Evolutionary conservation across 2,888 invertebrate species (phyloP), one percentile per base, ranked within the genome.

Genomic region (Ichneumoninae sp.): DNA sequence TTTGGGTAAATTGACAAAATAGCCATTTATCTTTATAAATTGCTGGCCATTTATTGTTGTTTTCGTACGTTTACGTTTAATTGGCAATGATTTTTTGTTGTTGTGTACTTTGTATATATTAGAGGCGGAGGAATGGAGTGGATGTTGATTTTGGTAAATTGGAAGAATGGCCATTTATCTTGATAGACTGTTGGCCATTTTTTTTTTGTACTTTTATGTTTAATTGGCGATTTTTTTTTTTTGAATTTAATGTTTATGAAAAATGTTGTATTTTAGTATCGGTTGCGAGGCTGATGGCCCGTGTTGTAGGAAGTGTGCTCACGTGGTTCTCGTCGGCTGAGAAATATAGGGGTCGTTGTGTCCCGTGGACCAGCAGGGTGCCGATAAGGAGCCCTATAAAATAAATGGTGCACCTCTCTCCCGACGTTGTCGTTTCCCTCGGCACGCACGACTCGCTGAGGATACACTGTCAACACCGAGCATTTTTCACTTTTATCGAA

Each of bases 341-440:
- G 66, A 73, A 85, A 83, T 78, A 81, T 83, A 82, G 76, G 77
- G 70, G 65, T 75, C 84, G 89, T 91, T 90, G 90, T 90, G 92
- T 91, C 92, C 74, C 91, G 92, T 91, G 92, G 90, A 90, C 91
- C 91, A 91, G 91, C 91, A 89, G 88, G 86, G 86, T 76, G 85
- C 87, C 89, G 92, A 92, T 92, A 93, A 93, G 93, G 88, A 90
- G 89, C 88, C 88, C 88, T 89, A 88, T 91, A 90, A 91, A 91
- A 90, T 89, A 89, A 91, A 91, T 88, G 89, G 88, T 87, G 81
- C 66, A 85, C 65, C 65, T 36, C 71, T 36, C 36, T 13, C 22
- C 47, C 57, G 19, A 44, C 19, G 26, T 8, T 47, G 16, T 50
- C n/a, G 54, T 52, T 52, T 36, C 52, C 33, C 33, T 36, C 52